Evolutionary conservation across 2,113 vertebrate genomes (phyloP).

Genomic region (Dryoscopus gambensis): DNA sequence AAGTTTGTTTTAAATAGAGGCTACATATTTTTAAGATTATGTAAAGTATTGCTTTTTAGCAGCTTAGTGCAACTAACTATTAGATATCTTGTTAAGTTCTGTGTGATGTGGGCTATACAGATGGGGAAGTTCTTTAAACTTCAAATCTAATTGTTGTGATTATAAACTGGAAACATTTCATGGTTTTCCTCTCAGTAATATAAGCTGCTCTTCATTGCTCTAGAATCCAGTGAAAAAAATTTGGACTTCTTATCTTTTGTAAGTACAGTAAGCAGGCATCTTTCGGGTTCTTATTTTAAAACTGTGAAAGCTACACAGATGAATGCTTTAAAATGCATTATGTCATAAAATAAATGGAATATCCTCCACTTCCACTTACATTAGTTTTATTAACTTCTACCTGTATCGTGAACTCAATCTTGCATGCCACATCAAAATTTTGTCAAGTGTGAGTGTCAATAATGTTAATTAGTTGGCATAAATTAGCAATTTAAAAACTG

Average conservation of each 20-base stretch:
- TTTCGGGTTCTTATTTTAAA: not conserved
- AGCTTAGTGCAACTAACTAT: not conserved
- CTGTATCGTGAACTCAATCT: not conserved
- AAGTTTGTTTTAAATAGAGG: not conserved
- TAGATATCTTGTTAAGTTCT: not conserved
- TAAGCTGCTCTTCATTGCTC: not conserved
- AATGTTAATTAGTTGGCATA: not conserved
- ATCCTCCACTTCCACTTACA: not conserved
- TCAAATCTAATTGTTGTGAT: not conserved
- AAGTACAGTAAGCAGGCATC: not conserved
- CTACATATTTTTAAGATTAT: not conserved
- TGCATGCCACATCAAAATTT: not conserved
- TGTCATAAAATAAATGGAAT: not conserved
- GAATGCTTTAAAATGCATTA: not conserved
- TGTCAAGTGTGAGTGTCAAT: not conserved
- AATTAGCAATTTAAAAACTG: not conserved
- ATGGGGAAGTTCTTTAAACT: not conserved
- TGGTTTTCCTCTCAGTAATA: not conserved
- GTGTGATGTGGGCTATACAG: not conserved
- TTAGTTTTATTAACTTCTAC: not conserved
- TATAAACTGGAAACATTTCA: not conserved
- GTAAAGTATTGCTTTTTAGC: constrained; percentile 1
- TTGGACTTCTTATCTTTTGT: not conserved
- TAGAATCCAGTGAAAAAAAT: not conserved
- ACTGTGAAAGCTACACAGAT: not conserved